Conservation (phyloP, 1,140 invertebrate species). For the Ruditapes philippinarum region DNA sequence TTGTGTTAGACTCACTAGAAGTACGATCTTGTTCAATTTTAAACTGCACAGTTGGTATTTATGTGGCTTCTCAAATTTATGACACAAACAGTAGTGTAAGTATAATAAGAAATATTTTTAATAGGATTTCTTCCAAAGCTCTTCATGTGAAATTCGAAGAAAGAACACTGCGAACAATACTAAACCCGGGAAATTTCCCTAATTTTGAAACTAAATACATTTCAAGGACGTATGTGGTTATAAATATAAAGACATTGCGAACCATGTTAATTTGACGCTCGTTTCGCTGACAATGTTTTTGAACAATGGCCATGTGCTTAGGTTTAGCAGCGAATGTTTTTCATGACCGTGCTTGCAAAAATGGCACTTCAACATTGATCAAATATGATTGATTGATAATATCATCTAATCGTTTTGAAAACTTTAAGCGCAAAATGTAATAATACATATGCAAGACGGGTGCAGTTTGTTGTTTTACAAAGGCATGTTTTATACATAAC, state of each 20-base stretch:
- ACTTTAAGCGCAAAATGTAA: background rate
- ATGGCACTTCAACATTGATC: background rate
- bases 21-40: too few relatives aligned
- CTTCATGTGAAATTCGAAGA: background rate
- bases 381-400: background rate
- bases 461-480: background rate
- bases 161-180: background rate
- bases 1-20: too few relatives aligned
- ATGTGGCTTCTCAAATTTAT: background rate
- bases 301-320: background rate
- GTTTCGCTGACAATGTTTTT: slow-evolving; percentile 15
- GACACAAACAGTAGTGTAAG: background rate
- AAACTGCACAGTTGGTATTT: background rate
- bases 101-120: background rate
- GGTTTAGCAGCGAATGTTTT: background rate
- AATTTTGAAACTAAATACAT: slow-evolving; percentile 8
- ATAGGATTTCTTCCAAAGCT: background rate
- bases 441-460: background rate
- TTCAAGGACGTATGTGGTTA: slow-evolving; percentile 3
- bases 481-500: background rate
- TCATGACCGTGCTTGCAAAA: background rate
- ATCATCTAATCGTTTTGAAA: slow-evolving; percentile 36
- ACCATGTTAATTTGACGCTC: background rate
- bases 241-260: slow-evolving; percentile 3
- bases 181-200: background rate